Evolutionary conservation across 2,113 vertebrate genomes (phyloP).

Genomic region (Empidonax alnorum): DNA sequence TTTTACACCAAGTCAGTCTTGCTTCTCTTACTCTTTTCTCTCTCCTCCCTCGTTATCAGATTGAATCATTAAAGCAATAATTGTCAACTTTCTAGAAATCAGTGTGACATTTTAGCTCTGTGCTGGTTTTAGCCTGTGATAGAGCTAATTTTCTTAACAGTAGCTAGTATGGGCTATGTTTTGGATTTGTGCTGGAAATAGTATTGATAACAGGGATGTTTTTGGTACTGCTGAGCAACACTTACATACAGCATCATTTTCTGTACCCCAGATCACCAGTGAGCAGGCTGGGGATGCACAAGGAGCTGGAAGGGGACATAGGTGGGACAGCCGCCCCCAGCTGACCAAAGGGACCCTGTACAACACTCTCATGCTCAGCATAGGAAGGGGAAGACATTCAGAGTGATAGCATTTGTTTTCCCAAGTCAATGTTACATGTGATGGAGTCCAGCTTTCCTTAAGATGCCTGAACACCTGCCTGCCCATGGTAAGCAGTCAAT

Average conservation of each 20-base stretch:
- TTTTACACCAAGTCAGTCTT: neutral
- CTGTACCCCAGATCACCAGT: neutral
- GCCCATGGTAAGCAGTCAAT: neutral
- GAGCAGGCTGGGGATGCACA: neutral
- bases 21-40: neutral
- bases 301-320: neutral
- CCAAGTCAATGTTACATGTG: neutral
- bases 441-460: neutral
- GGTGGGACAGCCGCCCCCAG: neutral
- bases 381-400: neutral
- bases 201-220: neutral
- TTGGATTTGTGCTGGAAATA: neutral
- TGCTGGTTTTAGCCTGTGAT: neutral
- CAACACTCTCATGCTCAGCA: neutral
- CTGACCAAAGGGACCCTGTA: neutral
- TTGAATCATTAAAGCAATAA: neutral
- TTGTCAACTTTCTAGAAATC: neutral
- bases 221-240: neutral
- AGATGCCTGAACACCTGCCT: neutral
- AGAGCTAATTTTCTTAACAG: neutral
- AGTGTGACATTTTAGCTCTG: neutral
- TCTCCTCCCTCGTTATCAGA: neutral
- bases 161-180: fast-evolving
- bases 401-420: neutral
- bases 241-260: neutral